phyloP scores from a whole-genome alignment of 2,888 invertebrate species.

The Dryocosmus kuriphilus region DNA sequence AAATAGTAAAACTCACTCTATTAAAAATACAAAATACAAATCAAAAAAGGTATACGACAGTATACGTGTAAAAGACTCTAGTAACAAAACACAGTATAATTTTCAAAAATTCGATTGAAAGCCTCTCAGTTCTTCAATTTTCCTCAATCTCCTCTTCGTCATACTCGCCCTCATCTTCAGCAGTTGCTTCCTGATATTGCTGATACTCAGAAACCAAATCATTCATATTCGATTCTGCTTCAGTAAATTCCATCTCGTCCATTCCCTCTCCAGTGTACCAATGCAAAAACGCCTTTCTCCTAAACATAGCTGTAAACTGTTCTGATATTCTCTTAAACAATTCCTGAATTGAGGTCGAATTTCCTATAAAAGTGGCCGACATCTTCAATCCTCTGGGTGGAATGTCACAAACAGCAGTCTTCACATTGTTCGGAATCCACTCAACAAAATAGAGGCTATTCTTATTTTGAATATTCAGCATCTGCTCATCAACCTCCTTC shows the following conservation, averaged over 20 bases:
- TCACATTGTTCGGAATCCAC: slow-evolving; percentile 91
- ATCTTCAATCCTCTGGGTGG: slow-evolving; percentile 89
- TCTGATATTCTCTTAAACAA: slow-evolving; percentile 93
- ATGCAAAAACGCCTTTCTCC: slow-evolving; percentile 97
- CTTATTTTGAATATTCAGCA: slow-evolving; percentile 84
- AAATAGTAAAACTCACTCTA: not conserved
- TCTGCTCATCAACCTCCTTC: slow-evolving; percentile 78
- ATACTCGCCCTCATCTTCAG: slow-evolving; percentile 85
- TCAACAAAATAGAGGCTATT: slow-evolving; percentile 85
- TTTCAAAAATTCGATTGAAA: not conserved
- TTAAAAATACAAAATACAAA: not conserved
- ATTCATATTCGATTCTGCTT: slow-evolving; percentile 98
- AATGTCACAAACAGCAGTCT: slow-evolving; percentile 88
- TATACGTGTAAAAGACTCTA: not conserved
- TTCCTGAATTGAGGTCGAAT: slow-evolving; percentile 93
- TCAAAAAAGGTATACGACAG: not conserved
- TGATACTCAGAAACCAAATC: slow-evolving; percentile 95
- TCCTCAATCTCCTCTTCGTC: slow-evolving; percentile 80
- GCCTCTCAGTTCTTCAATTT: not conserved
- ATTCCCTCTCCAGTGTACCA: slow-evolving; percentile 99
- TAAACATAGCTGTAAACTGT: slow-evolving; percentile 96
- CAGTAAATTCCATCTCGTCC: slow-evolving; percentile 99
- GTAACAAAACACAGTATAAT: not conserved
- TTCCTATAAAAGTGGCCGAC: slow-evolving; percentile 94
- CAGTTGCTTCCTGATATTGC: slow-evolving; percentile 96